phyloP scores from a whole-genome alignment of 1,140 invertebrate genomes.

The Melanaphis sacchari region DNA sequence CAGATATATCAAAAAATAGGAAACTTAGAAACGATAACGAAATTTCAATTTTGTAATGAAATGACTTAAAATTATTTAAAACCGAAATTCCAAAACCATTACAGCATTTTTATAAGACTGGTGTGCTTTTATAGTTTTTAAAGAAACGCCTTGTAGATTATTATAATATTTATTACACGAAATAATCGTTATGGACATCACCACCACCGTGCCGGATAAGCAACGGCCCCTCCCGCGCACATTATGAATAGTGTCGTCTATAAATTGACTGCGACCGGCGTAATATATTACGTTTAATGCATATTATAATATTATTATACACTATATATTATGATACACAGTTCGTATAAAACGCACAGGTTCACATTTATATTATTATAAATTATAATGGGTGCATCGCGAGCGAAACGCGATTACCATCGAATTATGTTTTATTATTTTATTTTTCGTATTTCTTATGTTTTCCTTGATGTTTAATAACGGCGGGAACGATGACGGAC shows the following conservation, averaged over 20 bases:
- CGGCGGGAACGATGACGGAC: background rate
- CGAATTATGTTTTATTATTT: slow-evolving; percentile 3
- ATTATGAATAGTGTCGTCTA: background rate
- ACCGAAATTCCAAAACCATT: background rate
- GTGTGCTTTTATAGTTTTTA: background rate
- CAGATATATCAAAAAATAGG: background rate
- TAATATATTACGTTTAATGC: background rate
- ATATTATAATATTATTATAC: background rate
- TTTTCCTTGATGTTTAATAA: background rate
- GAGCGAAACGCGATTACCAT: background rate
- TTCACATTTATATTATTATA: background rate
- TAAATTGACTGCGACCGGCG: background rate
- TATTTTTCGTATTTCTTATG: background rate
- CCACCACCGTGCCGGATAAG: background rate
- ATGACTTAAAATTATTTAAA: too few relatives aligned
- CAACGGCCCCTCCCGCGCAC: background rate
- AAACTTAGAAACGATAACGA: background rate
- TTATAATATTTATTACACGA: background rate
- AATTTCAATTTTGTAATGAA: too few relatives aligned
- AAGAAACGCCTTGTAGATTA: background rate
- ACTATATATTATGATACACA: background rate
- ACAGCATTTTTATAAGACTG: background rate
- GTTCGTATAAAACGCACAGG: background rate
- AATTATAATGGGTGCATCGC: background rate
- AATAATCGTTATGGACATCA: background rate